phyloP scores from a whole-genome alignment of 2,888 invertebrate genomes.

The Ctenicera cuprea region DNA sequence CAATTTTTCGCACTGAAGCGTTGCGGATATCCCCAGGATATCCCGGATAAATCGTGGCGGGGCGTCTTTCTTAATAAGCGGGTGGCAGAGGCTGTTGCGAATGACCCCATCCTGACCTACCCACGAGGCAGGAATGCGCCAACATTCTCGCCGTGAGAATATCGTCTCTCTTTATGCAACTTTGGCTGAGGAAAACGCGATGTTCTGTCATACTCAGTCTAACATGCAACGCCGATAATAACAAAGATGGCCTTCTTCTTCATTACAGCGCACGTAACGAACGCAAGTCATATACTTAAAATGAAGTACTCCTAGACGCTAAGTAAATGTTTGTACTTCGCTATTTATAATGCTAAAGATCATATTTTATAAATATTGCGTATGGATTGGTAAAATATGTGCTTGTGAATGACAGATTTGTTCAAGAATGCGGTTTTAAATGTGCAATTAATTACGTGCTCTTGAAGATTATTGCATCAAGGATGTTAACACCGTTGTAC shows the following conservation, averaged over 20 bases:
- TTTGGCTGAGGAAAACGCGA: slow-evolving; percentile 8
- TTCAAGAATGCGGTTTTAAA: slow-evolving; percentile 27
- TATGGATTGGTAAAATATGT: slow-evolving; percentile 24
- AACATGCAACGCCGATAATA: not conserved
- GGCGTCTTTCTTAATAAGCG: slow-evolving; percentile 37
- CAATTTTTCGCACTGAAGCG: slow-evolving; percentile 13
- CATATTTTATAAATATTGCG: slow-evolving; percentile 31
- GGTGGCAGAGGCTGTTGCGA: slow-evolving; percentile 20
- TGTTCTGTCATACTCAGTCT: slow-evolving; percentile 10
- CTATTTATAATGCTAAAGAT: slow-evolving; percentile 21
- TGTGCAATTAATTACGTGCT: slow-evolving; percentile 33
- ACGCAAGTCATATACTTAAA: not conserved
- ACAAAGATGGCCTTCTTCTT: slow-evolving; percentile 1
- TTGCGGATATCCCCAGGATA: slow-evolving; percentile 5
- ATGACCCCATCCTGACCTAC: slow-evolving; percentile 38
- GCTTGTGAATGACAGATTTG: slow-evolving; percentile 27
- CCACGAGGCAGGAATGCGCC: slow-evolving; percentile 41
- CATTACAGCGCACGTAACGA: not conserved
- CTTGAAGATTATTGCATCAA: slow-evolving; percentile 26
- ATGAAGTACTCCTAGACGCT: slow-evolving; percentile 2
- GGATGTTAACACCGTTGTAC: slow-evolving; percentile 18
- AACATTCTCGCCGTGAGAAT: slow-evolving; percentile 54
- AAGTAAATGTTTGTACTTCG: slow-evolving; percentile 27
- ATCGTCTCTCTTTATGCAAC: slow-evolving; percentile 14
- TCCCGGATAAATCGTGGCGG: slow-evolving; percentile 24